Evolutionary conservation across 2,113 vertebrate species (phyloP), one percentile per base, ranked within the genome.

Genomic region (Varanus salvator): DNA sequence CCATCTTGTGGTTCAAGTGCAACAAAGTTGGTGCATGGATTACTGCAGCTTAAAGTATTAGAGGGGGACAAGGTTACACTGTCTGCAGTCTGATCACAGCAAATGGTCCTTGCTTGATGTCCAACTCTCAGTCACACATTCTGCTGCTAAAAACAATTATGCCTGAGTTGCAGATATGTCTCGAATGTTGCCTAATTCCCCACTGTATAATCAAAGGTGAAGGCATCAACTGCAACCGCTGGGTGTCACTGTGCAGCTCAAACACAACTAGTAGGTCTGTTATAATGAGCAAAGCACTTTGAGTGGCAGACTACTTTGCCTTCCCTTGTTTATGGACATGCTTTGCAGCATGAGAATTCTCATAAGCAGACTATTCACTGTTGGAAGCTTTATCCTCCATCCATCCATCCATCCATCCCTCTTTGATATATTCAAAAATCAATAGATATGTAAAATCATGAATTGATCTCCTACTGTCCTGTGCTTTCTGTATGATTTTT

Each of bases 111-210:
- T 50, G 91, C 64, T 84, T 85, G 29, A 54, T 81, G 86, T 87
- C 91, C 6, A 91, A 68, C 23, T 82, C 92, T 88, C 85, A 94
- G 19, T 87, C 90, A 88, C 81, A 44, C 8, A 84, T 80, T 80
- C 66, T 84, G 85, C 77, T 91, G 90, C 80, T 87, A 80, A 76
- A 93, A 94, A 91, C 86, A 60, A 90, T 72, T 60, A 92, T 91
- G 48, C 90, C 29, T 91, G 80, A 91, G 52, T 31, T 90, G 80
- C 66, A 91, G 91, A 91, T 88, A 87, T 92, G 92, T 92, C 85
- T 91, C 1, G 19, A 76, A 48, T 81, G 64, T 15, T 54, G 48
- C 91, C 76, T 71, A 31, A 66, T 25, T 75, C 29, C 38, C 34
- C 48, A n/a, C 21, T 31, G 9, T 23, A n/a, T 48, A 6, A n/a